Percentiles rank a stretch among this genome's conserved stretches.
phyloP scores from a whole-genome alignment of 2,888 invertebrate genomes.

The Apamea epomidion region DNA sequence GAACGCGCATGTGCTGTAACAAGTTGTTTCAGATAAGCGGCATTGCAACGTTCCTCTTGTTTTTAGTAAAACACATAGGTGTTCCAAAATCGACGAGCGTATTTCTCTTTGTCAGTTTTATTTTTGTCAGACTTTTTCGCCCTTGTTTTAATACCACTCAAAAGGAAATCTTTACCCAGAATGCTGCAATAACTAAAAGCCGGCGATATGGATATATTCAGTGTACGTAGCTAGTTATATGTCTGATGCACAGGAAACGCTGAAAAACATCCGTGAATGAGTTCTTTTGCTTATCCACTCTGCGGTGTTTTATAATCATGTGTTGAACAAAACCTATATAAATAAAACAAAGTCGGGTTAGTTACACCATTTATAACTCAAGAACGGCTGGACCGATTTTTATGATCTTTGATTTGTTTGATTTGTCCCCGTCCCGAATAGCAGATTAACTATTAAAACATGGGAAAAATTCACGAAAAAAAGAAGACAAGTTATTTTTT shows the following conservation, averaged over 20 bases:
- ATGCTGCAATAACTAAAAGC: neutral
- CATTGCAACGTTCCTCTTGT: neutral
- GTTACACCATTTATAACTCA: too few relatives aligned
- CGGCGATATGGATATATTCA: neutral
- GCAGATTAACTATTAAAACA: too few relatives aligned
- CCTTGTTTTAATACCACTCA: neutral
- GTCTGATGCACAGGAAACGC: neutral
- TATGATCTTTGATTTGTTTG: too few relatives aligned
- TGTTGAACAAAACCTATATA: neutral
- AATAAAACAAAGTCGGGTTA: too few relatives aligned
- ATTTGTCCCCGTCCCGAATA: too few relatives aligned
- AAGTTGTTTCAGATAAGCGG: neutral
- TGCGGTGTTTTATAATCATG: neutral
- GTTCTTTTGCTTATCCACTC: neutral
- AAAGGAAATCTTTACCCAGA: neutral
- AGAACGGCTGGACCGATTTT: too few relatives aligned
- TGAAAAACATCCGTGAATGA: neutral
- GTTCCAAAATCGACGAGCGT: neutral
- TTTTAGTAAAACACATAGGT: neutral
- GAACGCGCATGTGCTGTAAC: constrained; percentile 18
- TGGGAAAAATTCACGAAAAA: too few relatives aligned
- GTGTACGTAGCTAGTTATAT: neutral
- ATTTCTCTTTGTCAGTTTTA: neutral
- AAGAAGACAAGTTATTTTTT: too few relatives aligned
- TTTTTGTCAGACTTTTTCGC: neutral